These are phyloP conservation scores for Frieseomelitta varia DNA, from an alignment of 1,140 invertebrate genomes.

Conservation along the genomic window DNA sequence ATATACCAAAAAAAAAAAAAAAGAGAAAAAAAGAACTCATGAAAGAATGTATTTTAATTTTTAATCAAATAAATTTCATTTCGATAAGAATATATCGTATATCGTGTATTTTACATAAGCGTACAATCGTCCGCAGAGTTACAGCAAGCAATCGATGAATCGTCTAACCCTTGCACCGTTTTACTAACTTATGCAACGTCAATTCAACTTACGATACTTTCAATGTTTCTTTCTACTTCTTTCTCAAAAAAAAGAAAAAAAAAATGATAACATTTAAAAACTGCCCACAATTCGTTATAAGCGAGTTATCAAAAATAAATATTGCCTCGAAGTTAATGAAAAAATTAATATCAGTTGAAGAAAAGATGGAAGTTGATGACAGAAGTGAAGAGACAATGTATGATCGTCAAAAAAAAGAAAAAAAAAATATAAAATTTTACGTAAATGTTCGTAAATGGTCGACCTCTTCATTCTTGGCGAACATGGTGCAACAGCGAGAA, in stretches of 20 bases:
- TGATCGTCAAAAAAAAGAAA: background rate
- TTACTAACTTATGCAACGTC: background rate
- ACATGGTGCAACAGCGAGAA: slow-evolving; percentile 71
- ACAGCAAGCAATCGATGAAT: background rate
- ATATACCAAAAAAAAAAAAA: slow-evolving; percentile 48
- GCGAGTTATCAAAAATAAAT: background rate
- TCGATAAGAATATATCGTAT: slow-evolving; percentile 39
- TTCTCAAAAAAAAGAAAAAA: background rate
- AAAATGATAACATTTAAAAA: no score
- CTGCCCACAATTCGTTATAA: background rate
- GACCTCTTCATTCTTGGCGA: slow-evolving; percentile 46
- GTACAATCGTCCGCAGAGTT: slow-evolving; percentile 6
- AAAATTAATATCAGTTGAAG: background rate
- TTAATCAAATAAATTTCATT: slow-evolving; percentile 71
- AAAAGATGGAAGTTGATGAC: background rate
- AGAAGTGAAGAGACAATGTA: background rate
- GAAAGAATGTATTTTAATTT: slow-evolving; percentile 71
- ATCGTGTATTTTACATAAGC: background rate
- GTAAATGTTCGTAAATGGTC: background rate
- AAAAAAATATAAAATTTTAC: background rate
- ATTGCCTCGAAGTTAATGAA: background rate
- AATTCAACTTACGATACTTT: background rate
- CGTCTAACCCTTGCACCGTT: background rate
- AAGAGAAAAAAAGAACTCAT: slow-evolving; percentile 30
- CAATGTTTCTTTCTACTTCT: background rate